Base-by-base conservation (phyloP, 1,140 invertebrate species). In the Zophobas morio region DNA sequence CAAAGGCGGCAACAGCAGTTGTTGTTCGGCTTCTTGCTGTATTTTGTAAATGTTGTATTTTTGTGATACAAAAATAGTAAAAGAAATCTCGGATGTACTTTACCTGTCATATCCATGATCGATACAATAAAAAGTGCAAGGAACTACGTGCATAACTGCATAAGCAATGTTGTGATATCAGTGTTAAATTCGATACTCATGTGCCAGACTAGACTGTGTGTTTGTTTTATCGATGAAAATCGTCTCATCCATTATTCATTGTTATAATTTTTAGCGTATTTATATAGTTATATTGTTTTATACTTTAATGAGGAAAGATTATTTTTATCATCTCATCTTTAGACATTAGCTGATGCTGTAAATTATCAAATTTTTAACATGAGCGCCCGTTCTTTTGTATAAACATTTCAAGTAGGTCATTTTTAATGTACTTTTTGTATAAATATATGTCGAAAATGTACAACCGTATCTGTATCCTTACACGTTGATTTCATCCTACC, bases 1-100 rank as follows among this genome's bases (percentile, higher is more conserved):
- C 89, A 97, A 97, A 93, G 94, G 95, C 79, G 95, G 95, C 78
- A 94, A 94, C 77, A 96, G 94, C 89, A 95, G 94, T 91, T 96
- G 95, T 91, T 97, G 96, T 90, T 96, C 94, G 81, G 92, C 94
- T 80, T 95, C 94, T 76, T 97, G 95, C 90, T 94, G 93, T 89
- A 96, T 97, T 91, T 92, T 96, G 92, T 96, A 96, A 94, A 80
- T 75, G 73, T 57, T 57, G 60, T 66, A 60, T 66, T 66, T n/a
- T 40, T 66, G 60, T 66, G 60, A 66, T 66, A 78, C 63, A 57
- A 46, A 63, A 74, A 51, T 51, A 51, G 49, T 5, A 6, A 5
- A 71, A 76, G 75, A 20, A 20, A 20, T 71, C 54, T 75, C 70
- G 49, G 56, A 66, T 37, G 54, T 79, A 75, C 53, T 70, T 60